Percentiles rank a stretch among this genome's conserved stretches.
These are phyloP conservation scores for Trichogramma dendrolimi DNA, from an alignment of 2,888 invertebrate genomes.

Conservation along the genomic window DNA sequence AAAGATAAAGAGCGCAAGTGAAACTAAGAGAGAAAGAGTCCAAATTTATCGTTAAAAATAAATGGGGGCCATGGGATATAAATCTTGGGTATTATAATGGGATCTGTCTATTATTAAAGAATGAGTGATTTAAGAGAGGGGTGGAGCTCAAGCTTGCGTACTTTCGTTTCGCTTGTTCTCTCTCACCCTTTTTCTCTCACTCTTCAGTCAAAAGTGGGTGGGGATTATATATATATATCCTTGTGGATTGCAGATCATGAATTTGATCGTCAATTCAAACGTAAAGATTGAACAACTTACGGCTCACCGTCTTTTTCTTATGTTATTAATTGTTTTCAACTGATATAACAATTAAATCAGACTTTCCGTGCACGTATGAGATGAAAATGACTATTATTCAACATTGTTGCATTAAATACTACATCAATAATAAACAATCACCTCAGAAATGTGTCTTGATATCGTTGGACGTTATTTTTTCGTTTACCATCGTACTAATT, in stretches of 20 bases:
- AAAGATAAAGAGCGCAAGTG: constrained; percentile 16
- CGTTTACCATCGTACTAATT: too few relatives aligned
- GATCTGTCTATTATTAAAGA: constrained; percentile 54
- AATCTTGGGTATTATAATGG: constrained; percentile 53
- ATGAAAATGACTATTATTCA: not conserved
- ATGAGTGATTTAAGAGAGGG: constrained; percentile 53
- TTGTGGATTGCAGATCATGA: constrained; percentile 40
- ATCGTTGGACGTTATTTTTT: too few relatives aligned
- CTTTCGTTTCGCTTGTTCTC: constrained; percentile 16
- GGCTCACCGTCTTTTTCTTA: too few relatives aligned
- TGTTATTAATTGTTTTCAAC: not conserved
- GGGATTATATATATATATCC: constrained; percentile 30
- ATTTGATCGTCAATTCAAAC: constrained; percentile 47
- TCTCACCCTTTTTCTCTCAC: not conserved
- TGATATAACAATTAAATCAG: not conserved
- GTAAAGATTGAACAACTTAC: not conserved
- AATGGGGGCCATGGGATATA: constrained; percentile 50
- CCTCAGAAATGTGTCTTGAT: too few relatives aligned
- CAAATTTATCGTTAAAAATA: constrained; percentile 53
- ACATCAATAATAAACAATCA: not conserved
- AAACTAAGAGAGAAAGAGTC: constrained; percentile 37
- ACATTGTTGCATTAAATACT: not conserved
- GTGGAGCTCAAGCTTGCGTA: constrained; percentile 44
- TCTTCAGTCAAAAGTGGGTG: constrained; percentile 40
- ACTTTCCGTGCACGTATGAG: not conserved